Conservation (phyloP, 2,797 vertebrate species). For the Amphiprion clarkii region DNA sequence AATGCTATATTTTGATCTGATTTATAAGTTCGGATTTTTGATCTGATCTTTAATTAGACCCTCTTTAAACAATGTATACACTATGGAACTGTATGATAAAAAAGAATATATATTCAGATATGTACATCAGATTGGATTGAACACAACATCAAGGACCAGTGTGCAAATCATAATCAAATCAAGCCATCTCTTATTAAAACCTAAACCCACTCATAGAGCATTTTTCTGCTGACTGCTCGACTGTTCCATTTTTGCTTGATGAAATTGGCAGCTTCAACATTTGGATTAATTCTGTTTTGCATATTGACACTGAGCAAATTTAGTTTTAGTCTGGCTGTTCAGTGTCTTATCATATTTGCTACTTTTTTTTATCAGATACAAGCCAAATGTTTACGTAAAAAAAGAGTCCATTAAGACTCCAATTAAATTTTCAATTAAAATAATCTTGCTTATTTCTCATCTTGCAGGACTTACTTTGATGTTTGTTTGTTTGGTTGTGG, state of each 20-base stretch:
- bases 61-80: slow-evolving; percentile 1
- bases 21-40: too few species aligned
- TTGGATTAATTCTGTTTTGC: not conserved
- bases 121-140: slow-evolving; percentile 17
- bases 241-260: not conserved
- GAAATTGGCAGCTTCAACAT: not conserved
- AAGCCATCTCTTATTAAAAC: slow-evolving; percentile 7
- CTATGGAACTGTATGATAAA: not conserved
- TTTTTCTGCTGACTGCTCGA: not conserved
- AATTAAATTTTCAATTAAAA: slow-evolving; percentile 76
- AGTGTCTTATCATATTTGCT: not conserved
- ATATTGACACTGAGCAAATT: not conserved
- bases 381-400: slow-evolving; percentile 55
- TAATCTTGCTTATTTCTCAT: slow-evolving; percentile 58
- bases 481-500: slow-evolving; percentile 63
- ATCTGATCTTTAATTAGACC: slow-evolving; percentile 18
- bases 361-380: slow-evolving; percentile 37
- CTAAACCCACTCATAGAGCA: not conserved
- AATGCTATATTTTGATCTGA: not conserved
- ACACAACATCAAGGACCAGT: slow-evolving; percentile 17
- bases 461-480: slow-evolving; percentile 59
- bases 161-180: slow-evolving; percentile 5
- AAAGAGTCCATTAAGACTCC: slow-evolving; percentile 58
- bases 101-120: not conserved
- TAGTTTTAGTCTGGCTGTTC: not conserved